phyloP scores from a whole-genome alignment of 2,113 vertebrate species.

The Elaphurus davidianus region DNA sequence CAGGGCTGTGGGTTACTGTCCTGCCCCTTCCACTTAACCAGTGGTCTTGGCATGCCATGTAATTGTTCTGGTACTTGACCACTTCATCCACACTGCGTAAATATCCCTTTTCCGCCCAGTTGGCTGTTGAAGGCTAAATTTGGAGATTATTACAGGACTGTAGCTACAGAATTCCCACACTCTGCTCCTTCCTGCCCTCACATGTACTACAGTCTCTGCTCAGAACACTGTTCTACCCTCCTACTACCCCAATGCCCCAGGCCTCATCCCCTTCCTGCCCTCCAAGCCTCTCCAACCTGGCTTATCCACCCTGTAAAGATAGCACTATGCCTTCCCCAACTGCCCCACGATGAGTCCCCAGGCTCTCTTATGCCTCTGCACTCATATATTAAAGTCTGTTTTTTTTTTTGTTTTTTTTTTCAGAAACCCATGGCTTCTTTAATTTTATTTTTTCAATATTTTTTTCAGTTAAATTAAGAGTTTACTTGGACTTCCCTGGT shows the following conservation, averaged over 20 bases:
- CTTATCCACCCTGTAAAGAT: rapidly evolving
- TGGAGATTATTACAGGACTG: rapidly evolving
- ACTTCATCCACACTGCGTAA: rapidly evolving
- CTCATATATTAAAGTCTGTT: rapidly evolving
- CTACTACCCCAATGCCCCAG: rapidly evolving
- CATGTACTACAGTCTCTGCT: rapidly evolving
- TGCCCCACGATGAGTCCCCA: rapidly evolving
- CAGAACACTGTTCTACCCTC: too few species aligned
- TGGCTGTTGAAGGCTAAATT: rapidly evolving
- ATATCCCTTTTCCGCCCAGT: too few species aligned
- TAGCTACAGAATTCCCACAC: rapidly evolving
- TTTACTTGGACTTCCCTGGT: background rate
- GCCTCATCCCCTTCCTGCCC: rapidly evolving
- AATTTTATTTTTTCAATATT: background rate
- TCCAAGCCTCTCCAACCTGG: rapidly evolving
- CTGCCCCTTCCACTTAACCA: too few species aligned
- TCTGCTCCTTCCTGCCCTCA: rapidly evolving
- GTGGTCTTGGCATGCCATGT: background rate
- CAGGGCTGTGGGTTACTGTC: rapidly evolving
- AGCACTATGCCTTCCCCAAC: rapidly evolving
- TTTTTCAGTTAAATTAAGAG: background rate
- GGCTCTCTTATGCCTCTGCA: rapidly evolving
- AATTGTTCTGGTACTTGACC: too few species aligned
- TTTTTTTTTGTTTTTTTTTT: rapidly evolving
- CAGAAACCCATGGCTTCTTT: background rate